phyloP scores from a whole-genome alignment of 2,113 vertebrate genomes.

The Rhinopithecus roxellana region DNA sequence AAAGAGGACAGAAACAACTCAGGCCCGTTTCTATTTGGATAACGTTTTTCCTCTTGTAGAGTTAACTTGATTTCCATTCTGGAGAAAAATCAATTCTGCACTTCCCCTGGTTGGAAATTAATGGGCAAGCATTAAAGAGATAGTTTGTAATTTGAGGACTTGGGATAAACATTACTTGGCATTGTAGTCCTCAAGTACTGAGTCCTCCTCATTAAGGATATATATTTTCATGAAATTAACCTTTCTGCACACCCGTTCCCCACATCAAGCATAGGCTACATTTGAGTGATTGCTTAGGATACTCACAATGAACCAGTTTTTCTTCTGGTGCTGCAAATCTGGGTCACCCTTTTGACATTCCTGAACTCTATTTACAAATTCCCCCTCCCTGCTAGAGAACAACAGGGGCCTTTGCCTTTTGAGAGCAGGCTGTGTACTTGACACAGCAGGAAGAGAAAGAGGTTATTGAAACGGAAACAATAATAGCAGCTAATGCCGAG shows the following conservation, averaged over 20 bases:
- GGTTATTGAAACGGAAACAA: not conserved
- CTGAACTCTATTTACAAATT: not conserved
- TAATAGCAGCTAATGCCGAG: not conserved
- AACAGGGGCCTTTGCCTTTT: not conserved
- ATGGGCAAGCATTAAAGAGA: not conserved
- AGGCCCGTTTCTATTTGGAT: not conserved
- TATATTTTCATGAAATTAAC: not conserved
- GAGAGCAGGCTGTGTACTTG: not conserved
- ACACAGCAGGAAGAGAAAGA: conserved; percentile 29
- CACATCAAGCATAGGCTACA: not conserved
- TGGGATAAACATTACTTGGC: not conserved
- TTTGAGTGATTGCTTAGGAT: not conserved
- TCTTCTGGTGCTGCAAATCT: conserved; percentile 17
- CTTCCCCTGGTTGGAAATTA: conserved; percentile 7
- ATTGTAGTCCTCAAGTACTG: not conserved
- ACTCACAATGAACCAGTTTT: not conserved
- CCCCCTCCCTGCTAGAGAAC: not conserved
- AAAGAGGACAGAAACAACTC: not conserved
- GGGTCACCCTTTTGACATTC: conserved; percentile 44
- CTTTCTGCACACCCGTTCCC: not conserved
- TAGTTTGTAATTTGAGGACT: not conserved
- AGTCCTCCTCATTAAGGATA: not conserved
- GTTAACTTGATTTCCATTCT: conserved; percentile 20
- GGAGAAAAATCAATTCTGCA: not conserved
- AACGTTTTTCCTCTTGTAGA: not conserved